Base-by-base conservation (phyloP, 1,140 invertebrate genomes). In the Microplitis demolitor region DNA sequence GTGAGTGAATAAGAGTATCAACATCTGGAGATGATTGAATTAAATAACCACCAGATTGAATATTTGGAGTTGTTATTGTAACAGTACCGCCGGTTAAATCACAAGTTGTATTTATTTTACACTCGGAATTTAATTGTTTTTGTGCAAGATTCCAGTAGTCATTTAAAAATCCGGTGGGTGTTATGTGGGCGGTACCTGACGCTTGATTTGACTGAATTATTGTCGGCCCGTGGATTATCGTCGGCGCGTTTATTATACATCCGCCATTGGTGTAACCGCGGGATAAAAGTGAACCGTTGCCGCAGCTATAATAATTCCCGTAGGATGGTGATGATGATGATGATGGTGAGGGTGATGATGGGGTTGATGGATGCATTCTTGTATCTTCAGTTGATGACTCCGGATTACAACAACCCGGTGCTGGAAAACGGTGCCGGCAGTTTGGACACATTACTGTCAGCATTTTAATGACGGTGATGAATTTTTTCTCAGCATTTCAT, bases 381-480 rank as follows among this genome's bases (percentile, higher is more conserved):
- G 60, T 37, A 24, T 35, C 24, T 37, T 66, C n/a, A 31, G 11
- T 4, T 54, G 62, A 56, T 4, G 73, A 64, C 31, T 71, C 70
- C 0, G 76, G 69, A 61, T 74, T 72, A 70, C 82, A 83, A 74
- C 82, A 83, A 37, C 80, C 82, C 6, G 79, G 70, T 31, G 80
- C 78, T 51, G 85, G 83, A 80, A 90, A 90, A 31, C 87, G 84
- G 80, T 91, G 90, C 77, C 89, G 89, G 85, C 91, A 92, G 80
- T 91, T 91, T 60, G 91, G 91, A 79, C 91, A 92, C 85, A 90
- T 84, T 63, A 84, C 69, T 68, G 83, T 87, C 84, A 86, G 74
- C 83, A 86, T 82, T 61, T 71, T 78, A 70, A 31, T 53, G 33
- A 33, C 1, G 16, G n/a, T 69, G 72, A 16, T 24, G 4, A 4